A percentile compares a stretch with the other conserved stretches of the same genome.
phyloP scores from a whole-genome alignment of 2,113 vertebrate species.

The Pyxicephalus adspersus region DNA sequence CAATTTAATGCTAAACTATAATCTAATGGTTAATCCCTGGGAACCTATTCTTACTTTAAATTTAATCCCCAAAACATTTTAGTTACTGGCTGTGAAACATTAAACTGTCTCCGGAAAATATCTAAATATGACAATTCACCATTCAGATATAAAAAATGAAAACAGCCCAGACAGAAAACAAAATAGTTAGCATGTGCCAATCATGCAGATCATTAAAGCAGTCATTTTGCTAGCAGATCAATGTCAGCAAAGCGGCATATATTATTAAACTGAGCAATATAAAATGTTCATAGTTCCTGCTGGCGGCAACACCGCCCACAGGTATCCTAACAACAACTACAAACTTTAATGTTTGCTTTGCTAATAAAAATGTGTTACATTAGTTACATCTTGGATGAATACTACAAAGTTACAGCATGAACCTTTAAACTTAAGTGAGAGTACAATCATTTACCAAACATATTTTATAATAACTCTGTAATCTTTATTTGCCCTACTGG shows the following conservation, averaged over 20 bases:
- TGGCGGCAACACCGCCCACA: neutral
- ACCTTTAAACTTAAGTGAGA: too few relatives aligned
- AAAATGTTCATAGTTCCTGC: conserved; percentile 8
- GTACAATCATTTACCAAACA: too few relatives aligned
- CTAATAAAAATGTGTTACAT: conserved; percentile 17
- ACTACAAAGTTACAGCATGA: neutral
- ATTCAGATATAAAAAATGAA: conserved; percentile 5
- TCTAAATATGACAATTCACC: neutral
- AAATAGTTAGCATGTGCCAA: neutral
- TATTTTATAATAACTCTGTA: too few relatives aligned
- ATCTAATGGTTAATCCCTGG: too few relatives aligned
- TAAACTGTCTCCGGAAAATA: too few relatives aligned
- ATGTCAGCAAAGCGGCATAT: neutral
- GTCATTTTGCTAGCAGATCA: conserved; percentile 15
- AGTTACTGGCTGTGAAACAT: too few relatives aligned
- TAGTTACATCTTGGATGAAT: neutral
- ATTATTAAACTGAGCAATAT: conserved; percentile 1
- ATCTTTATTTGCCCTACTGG: too few relatives aligned
- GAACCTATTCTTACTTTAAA: too few relatives aligned
- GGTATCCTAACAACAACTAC: conserved; percentile 14
- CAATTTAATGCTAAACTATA: too few relatives aligned
- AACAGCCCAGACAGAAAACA: neutral
- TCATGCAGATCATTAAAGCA: neutral
- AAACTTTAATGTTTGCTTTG: conserved; percentile 18
- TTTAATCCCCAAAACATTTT: too few relatives aligned